These are phyloP conservation scores for Liodrosophila aerea DNA, from an alignment of 2,888 invertebrate species.

Conservation along the genomic window DNA sequence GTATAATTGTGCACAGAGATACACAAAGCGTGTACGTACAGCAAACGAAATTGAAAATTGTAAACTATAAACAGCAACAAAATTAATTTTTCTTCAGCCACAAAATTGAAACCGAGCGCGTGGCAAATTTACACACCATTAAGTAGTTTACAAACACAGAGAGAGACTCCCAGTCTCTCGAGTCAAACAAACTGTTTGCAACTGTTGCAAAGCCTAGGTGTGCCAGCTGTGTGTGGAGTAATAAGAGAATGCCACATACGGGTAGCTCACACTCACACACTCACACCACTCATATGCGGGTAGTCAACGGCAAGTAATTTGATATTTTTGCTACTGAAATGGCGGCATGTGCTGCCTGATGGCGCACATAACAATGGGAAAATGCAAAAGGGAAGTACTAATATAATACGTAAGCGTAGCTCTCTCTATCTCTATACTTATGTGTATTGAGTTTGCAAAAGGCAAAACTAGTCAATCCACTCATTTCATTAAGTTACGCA, in stretches of 20 bases:
- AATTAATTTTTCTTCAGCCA: conserved; percentile 73
- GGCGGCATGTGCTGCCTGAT: conserved; percentile 66
- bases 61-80: conserved; percentile 27
- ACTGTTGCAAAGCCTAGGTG: conserved; percentile 44
- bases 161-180: conserved; percentile 8
- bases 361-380: conserved; percentile 50
- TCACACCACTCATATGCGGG: conserved; percentile 23
- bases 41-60: conserved; percentile 54
- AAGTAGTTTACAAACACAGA: conserved; percentile 74
- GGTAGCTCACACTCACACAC: conserved; percentile 14
- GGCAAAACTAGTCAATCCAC: conserved; percentile 71
- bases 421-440: conserved; percentile 1
- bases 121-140: conserved; percentile 80
- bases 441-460: conserved; percentile 1
- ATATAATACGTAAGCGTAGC: conserved; percentile 61
- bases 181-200: too few species aligned
- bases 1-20: conserved; percentile 61
- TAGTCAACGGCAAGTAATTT: conserved; percentile 58
- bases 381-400: conserved; percentile 48
- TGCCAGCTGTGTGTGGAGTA: conserved; percentile 58
- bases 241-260: conserved; percentile 49
- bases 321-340: conserved; percentile 63
- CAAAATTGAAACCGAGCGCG: conserved; percentile 72
- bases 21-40: conserved; percentile 49
- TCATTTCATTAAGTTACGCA: conserved; percentile 75